Evolutionary conservation across 2,113 vertebrate species (phyloP), one percentile per base, ranked within the genome.

Genomic region (Ptilonorhynchus violaceus): DNA sequence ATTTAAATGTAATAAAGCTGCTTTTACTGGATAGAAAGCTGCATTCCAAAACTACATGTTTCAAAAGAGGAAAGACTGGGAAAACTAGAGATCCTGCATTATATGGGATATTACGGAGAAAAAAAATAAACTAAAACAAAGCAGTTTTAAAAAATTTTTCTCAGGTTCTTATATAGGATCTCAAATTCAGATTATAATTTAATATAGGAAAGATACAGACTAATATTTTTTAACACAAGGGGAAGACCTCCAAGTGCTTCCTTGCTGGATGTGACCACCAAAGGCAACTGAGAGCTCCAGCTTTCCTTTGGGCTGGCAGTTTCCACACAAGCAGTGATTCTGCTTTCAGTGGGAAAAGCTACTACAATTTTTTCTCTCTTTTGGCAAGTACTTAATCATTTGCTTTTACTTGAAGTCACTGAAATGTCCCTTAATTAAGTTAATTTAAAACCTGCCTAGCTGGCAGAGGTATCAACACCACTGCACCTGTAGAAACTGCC

Each of bases 51-150:
- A 20, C 25, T 5, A 16, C 1, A 5, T 44, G 52, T 85, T 78
- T 56, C 20, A 56, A 39, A 60, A 41, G n/a, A 52, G 4, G 2
- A 60, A 44, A 33, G 21, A 49, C 7, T 20, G 2, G 23, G 4
- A 7, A 56, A 89, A 37, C 4, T 42, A 11, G 53, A 66, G 17
- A 50, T 9, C 13, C 77, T 66, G 6, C 24, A 49, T 53, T 37
- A 25, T 1, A 2, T 19, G 7, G 12, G 27, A 30, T 39, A 42
- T 25, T 27, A 42, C 1, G 4, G 13, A 1, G 5, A 3, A 5
- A 17, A 41, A 33, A 23, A 8, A 15, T 0, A n/a, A n/a, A 9
- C 15, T 49, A 30, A 64, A 41, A 39, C 4, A 30, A 63, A 33
- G 10, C 8, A 3, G 13, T 31, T 33, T 69, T 70, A 2, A 0